Percentiles rank a stretch among this genome's conserved stretches.
Evolutionary conservation across 2,113 vertebrate genomes (phyloP).

Genomic region (Pterocles burchelli): DNA sequence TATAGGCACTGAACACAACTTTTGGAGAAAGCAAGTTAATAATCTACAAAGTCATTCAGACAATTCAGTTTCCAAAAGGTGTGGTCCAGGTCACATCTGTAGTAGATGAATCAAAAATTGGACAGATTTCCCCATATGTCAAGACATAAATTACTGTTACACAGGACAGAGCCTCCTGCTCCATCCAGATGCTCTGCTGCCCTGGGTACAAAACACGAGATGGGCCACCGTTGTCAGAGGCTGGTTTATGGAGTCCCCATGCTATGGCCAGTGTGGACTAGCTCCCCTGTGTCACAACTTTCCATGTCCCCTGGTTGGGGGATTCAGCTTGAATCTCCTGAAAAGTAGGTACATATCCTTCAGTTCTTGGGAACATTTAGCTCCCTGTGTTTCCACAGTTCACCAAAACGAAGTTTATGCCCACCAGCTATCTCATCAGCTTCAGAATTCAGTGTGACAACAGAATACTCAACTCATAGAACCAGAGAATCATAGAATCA

Average conservation of each 20-base stretch:
- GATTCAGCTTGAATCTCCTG: background rate
- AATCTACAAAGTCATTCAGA: background rate
- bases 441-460: background rate
- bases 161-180: background rate
- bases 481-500: too few relatives aligned
- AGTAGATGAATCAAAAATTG: background rate
- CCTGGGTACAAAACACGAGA: background rate
- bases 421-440: background rate
- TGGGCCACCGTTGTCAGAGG: background rate
- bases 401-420: background rate
- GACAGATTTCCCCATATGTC: background rate
- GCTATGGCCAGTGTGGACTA: background rate
- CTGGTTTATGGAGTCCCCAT: background rate
- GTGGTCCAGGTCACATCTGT: background rate
- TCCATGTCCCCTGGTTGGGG: background rate
- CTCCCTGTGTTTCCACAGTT: background rate
- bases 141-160: background rate
- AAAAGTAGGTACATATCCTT: background rate
- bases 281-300: fast-evolving
- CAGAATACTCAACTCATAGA: background rate
- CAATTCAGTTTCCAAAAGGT: background rate
- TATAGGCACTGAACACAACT: background rate
- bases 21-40: background rate
- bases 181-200: background rate
- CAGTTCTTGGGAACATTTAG: background rate